These are phyloP conservation scores for Trichosurus vulpecula DNA, from an alignment of 2,797 vertebrate genomes.

Conservation along the genomic window DNA sequence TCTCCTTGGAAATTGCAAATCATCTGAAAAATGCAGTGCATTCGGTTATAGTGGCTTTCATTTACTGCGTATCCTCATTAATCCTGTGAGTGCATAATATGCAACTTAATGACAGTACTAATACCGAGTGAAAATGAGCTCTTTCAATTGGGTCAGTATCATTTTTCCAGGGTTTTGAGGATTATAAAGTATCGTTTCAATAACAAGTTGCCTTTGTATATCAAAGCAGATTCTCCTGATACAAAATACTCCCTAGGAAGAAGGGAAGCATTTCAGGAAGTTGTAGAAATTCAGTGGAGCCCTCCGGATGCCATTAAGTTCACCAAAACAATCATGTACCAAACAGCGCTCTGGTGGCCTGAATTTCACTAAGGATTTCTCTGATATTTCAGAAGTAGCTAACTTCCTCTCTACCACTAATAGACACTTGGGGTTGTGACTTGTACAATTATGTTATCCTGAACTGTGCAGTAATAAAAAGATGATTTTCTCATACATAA, in stretches of 20 bases:
- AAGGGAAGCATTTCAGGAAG: constrained; percentile 36
- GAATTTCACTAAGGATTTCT: constrained; percentile 2
- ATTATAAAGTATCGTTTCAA: constrained; percentile 25
- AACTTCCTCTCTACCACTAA: neutral
- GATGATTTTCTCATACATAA: constrained; percentile 30
- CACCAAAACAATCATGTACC: neutral
- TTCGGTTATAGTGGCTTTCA: constrained; percentile 76
- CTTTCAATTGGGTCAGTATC: constrained; percentile 45
- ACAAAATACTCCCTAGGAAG: constrained; percentile 16
- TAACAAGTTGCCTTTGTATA: constrained; percentile 20
- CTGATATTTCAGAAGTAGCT: neutral
- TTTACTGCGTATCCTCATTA: constrained; percentile 76
- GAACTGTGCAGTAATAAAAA: neutral
- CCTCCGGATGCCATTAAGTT: constrained; percentile 5
- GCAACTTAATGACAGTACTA: constrained; percentile 65
- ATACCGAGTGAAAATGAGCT: constrained; percentile 59
- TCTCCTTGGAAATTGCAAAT: constrained; percentile 82
- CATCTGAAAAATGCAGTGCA: constrained; percentile 81
- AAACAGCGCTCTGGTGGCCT: neutral
- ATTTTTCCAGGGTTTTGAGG: constrained; percentile 39
- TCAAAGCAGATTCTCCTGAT: constrained; percentile 4
- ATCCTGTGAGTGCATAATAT: constrained; percentile 77
- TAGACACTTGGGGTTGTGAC: neutral
- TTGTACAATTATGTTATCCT: neutral
- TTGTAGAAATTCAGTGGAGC: neutral